Percentiles rank a stretch among this genome's conserved stretches.
phyloP scores from a whole-genome alignment of 2,888 invertebrate genomes.

The Drosophila phalerata region DNA sequence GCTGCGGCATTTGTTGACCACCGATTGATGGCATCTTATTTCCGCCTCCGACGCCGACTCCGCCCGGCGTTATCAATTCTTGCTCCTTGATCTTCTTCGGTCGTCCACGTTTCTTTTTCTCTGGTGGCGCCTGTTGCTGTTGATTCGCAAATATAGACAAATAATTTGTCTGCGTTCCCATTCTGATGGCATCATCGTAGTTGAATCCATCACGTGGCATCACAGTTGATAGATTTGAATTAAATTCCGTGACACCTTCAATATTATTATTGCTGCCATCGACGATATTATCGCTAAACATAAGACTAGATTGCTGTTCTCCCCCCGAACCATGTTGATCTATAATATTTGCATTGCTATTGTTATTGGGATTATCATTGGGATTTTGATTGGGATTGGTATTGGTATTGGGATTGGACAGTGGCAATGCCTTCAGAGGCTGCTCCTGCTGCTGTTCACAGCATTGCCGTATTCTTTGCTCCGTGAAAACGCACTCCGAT shows the following conservation, averaged over 20 bases:
- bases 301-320: slow-evolving; percentile 32
- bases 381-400: slow-evolving; percentile 1
- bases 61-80: slow-evolving; percentile 85
- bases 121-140: slow-evolving; percentile 85
- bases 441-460: slow-evolving; percentile 87
- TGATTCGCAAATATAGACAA: slow-evolving; percentile 49
- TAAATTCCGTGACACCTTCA: slow-evolving; percentile 28
- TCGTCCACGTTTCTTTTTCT: slow-evolving; percentile 95
- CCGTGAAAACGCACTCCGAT: slow-evolving; percentile 93
- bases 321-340: slow-evolving; percentile 14
- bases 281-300: slow-evolving; percentile 37
- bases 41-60: slow-evolving; percentile 18
- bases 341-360: slow-evolving; percentile 1
- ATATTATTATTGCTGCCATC: slow-evolving; percentile 22
- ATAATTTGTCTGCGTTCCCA: slow-evolving; percentile 44
- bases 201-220: slow-evolving; percentile 29
- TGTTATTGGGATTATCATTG: neutral
- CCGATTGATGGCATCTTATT: slow-evolving; percentile 52
- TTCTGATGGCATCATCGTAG: slow-evolving; percentile 44
- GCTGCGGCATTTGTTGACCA: slow-evolving; percentile 84
- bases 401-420: neutral
- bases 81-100: slow-evolving; percentile 89
- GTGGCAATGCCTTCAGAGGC: slow-evolving; percentile 11
- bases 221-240: slow-evolving; percentile 21
- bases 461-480: slow-evolving; percentile 89